A percentile compares a stretch with the other conserved stretches of the same genome.
These are phyloP conservation scores for Thunnus albacares DNA, from an alignment of 2,797 vertebrate species.

Conservation along the genomic window DNA sequence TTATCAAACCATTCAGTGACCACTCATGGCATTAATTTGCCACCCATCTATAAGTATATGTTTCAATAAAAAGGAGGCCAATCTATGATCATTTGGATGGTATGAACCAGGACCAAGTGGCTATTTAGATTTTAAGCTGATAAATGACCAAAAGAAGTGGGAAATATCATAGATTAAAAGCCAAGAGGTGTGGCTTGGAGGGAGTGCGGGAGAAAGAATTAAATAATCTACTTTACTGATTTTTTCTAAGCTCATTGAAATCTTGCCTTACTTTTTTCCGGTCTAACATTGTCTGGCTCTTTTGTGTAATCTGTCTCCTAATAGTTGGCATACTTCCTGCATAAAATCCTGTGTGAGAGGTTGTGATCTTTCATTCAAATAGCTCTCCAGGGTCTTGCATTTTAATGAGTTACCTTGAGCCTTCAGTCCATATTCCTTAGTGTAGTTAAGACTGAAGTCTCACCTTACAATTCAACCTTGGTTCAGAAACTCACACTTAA, in stretches of 20 bases:
- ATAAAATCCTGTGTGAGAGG: slow-evolving; percentile 60
- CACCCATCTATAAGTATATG: background rate
- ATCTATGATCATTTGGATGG: slow-evolving; percentile 7
- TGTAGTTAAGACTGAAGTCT: slow-evolving; percentile 56
- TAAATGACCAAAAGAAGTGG: slow-evolving; percentile 2
- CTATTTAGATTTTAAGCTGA: slow-evolving; percentile 16
- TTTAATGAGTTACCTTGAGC: slow-evolving; percentile 69
- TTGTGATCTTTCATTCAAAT: slow-evolving; percentile 66
- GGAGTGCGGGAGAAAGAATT: background rate
- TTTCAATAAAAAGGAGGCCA: background rate
- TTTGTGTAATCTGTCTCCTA: slow-evolving; percentile 62
- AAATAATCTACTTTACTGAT: slow-evolving; percentile 23
- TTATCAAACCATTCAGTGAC: too few species aligned
- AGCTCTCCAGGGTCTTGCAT: slow-evolving; percentile 58
- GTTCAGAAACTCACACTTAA: slow-evolving; percentile 30
- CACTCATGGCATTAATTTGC: background rate
- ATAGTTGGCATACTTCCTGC: slow-evolving; percentile 49
- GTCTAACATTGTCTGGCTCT: slow-evolving; percentile 38
- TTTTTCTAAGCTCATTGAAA: slow-evolving; percentile 45
- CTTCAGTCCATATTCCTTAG: slow-evolving; percentile 49
- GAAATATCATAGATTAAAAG: slow-evolving; percentile 7
- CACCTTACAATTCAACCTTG: slow-evolving; percentile 49
- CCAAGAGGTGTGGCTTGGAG: slow-evolving; percentile 9
- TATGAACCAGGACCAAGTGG: slow-evolving; percentile 3
- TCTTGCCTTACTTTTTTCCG: slow-evolving; percentile 27